Base-by-base conservation (phyloP, 2,888 invertebrate species). In the Fragum whitleyi region DNA sequence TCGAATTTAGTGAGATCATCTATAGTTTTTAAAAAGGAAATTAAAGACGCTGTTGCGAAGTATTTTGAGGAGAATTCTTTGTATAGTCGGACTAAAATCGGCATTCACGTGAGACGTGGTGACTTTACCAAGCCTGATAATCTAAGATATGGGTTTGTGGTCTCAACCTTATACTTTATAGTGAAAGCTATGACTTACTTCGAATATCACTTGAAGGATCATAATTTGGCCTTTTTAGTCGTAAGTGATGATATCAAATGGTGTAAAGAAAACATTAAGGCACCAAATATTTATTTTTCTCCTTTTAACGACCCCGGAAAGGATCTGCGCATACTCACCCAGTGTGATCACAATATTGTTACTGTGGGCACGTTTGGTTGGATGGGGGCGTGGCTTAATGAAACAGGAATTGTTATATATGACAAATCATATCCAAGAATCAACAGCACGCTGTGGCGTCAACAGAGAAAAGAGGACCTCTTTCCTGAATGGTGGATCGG, bases 281-380 rank as follows among this genome's bases (percentile, higher is more conserved):
- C 68, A 0, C 65, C 79, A 9, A 82, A 83, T 19, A 69, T 84
- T 0, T 69, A 82, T 19, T 81, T 76, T 39, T 80, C 79, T 26
- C 73, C 81, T 14, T 83, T 82, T 28, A 68, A 62, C 36, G 68
- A 77, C 0, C 86, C 74, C 11, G 79, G 78, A 2, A 61, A 32
- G 9, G 90, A 90, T 59, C 61, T 90, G 70, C 87, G 85, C 3
- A 59, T 89, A 7, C 71, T 91, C 57, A 77, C 89, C 5, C 62
- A 74, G 7, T 87, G 89, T 77, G 86, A 89, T 32, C 95, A 95
- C 89, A 94, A 94, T 47, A 95, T 95, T 51, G 85, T 93, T 0
- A 91, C 92, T 14, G 76, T 89, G 55, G 92, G 92, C 5, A 89
- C 91, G 5, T 92, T 88, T 81, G 92, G 92, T 0, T 92, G 91